phyloP scores from a whole-genome alignment of 1,140 invertebrate species.

The Pemphigus obesinymphae region DNA sequence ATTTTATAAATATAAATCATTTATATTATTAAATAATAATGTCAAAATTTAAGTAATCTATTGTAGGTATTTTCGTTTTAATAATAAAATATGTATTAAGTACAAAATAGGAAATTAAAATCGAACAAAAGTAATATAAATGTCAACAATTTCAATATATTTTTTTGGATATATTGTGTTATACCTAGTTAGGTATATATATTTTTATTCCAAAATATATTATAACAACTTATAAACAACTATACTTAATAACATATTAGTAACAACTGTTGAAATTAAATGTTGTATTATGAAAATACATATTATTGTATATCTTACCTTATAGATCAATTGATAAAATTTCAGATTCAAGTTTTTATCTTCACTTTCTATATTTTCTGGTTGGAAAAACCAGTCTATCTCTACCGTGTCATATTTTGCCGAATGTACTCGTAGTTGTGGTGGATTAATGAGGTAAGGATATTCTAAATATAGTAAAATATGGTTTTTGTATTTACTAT shows the following conservation, averaged over 20 bases:
- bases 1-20: too few relatives aligned
- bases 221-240: too few relatives aligned
- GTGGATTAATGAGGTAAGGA: background rate
- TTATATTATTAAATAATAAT: background rate
- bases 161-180: background rate
- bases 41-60: background rate
- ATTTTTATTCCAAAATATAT: too few relatives aligned
- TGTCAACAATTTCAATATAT: background rate
- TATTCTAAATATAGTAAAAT: too few relatives aligned
- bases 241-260: background rate
- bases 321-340: conserved; percentile 1
- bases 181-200: background rate
- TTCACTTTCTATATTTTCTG: background rate
- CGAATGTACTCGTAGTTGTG: background rate
- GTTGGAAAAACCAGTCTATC: background rate
- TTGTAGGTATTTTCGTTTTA: background rate
- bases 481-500: too few relatives aligned
- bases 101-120: background rate
- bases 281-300: background rate
- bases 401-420: background rate
- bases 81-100: background rate
- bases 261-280: too few relatives aligned
- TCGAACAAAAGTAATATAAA: background rate
- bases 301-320: background rate
- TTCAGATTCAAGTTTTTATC: background rate